phyloP scores from a whole-genome alignment of 2,888 invertebrate species.

The Tinea trinotella region DNA sequence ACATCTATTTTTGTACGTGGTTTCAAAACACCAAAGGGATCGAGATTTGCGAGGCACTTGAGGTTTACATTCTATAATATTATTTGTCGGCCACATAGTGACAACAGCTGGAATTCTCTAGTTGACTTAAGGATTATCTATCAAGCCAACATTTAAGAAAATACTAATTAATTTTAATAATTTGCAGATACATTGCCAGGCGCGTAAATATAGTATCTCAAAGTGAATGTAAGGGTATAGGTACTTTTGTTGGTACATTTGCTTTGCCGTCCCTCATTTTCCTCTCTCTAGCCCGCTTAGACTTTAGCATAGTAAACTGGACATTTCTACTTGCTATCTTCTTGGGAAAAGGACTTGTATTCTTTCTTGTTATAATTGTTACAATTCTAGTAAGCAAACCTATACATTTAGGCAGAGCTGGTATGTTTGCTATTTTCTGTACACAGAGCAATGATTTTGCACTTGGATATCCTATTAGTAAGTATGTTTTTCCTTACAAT shows the following conservation, averaged over 20 bases:
- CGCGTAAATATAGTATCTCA: conserved; percentile 85
- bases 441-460: conserved; percentile 99
- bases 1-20: too few species aligned
- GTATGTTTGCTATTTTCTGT: conserved; percentile 93
- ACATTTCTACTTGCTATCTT: conserved; percentile 88
- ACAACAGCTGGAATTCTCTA: too few species aligned
- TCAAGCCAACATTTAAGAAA: neutral
- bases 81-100: too few species aligned
- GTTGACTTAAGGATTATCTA: too few species aligned
- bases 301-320: conserved; percentile 92
- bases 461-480: conserved; percentile 94
- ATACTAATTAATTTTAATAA: neutral
- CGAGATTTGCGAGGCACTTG: too few species aligned
- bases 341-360: conserved; percentile 88
- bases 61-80: too few species aligned
- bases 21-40: too few species aligned
- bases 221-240: conserved; percentile 90
- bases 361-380: conserved; percentile 82
- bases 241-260: conserved; percentile 94
- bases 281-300: conserved; percentile 86
- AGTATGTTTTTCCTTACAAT: conserved; percentile 35
- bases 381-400: conserved; percentile 87
- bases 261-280: conserved; percentile 94
- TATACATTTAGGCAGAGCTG: conserved; percentile 86
- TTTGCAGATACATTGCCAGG: conserved; percentile 85